Evolutionary conservation across 30 jellyfish, hydroid and myxozoan genomes (phyloP), one percentile per base, ranked within the genome.

Genomic region (Haliclystus octoradiatus): DNA sequence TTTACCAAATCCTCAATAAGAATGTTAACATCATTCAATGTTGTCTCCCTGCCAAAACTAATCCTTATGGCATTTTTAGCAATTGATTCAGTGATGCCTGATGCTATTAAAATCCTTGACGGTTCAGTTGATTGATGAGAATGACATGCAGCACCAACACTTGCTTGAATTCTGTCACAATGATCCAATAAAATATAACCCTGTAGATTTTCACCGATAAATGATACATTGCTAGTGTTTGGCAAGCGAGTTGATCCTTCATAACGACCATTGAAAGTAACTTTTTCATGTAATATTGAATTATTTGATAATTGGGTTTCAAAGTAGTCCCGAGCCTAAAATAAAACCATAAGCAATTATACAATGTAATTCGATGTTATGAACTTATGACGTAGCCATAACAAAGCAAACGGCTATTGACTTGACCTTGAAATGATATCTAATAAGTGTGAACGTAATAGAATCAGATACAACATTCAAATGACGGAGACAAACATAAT

Each of bases 81-180:
- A 28, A 89, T 62, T 1, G 57, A 63, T 27, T 70, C 90, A 14
- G 95, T 83, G 2, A 89, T 71, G n/a, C 95, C 95, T 52, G 76
- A 83, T 14, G 98, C 92, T 7, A 77, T 52, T 4, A 89, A 80
- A 1, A 82, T 76, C 63, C 75, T 89, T 13, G 98, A 89, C 1
- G 93, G 93, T 26, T 60, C 72, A 19, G 68, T 86, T 0, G 93
- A 93, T 13, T 50, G 15, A 61, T 81, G 77, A 24, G 98, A 27
- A 70, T 89, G 98, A 65, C 98, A 89, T 3, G 98, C 98, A 7
- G 98, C 98, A 0, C 98, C 98, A 22, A 89, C 98, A 69, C 98
- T 89, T 12, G 98, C 98, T 68, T 75, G 94, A 4, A 89, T 68
- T 3, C 65, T 27, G 1, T 65, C 40, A 29, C 80, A 77, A 31